phyloP scores from a whole-genome alignment of 2,797 vertebrate species.

The Leuciscus waleckii region DNA sequence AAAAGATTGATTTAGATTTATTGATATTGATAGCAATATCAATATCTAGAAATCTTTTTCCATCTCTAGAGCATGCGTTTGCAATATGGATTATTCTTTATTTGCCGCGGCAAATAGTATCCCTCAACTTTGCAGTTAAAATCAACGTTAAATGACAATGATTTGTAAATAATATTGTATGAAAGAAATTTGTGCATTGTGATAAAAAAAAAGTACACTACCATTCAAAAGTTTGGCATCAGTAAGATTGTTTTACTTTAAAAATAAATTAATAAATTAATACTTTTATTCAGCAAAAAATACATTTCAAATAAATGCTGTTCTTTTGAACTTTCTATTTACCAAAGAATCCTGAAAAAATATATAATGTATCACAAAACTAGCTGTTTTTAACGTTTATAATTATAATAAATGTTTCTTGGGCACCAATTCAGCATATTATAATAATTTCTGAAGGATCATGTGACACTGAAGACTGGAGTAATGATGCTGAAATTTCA shows the following conservation, averaged over 20 bases:
- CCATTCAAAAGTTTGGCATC: background rate
- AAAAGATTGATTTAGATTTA: background rate
- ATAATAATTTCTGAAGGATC: background rate
- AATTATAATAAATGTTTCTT: background rate
- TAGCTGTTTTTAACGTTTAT: background rate
- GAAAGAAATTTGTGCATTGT: too few relatives aligned
- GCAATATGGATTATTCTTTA: background rate
- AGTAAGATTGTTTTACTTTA: background rate
- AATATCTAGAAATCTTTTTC: conserved; percentile 1
- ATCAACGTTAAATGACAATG: background rate
- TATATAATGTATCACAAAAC: background rate
- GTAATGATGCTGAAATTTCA: too few relatives aligned
- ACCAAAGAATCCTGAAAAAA: background rate
- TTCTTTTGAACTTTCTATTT: background rate
- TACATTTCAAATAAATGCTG: too few relatives aligned
- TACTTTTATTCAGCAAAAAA: background rate
- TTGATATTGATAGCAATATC: background rate
- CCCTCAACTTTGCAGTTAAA: background rate
- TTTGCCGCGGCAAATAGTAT: background rate
- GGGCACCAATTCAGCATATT: background rate
- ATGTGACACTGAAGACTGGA: too few relatives aligned
- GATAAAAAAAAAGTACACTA: background rate
- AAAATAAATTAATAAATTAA: background rate
- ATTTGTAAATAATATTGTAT: too few relatives aligned
- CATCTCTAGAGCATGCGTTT: background rate